These are phyloP conservation scores for Crepidodera aurea DNA, from an alignment of 2,888 invertebrate species.

Conservation along the genomic window DNA sequence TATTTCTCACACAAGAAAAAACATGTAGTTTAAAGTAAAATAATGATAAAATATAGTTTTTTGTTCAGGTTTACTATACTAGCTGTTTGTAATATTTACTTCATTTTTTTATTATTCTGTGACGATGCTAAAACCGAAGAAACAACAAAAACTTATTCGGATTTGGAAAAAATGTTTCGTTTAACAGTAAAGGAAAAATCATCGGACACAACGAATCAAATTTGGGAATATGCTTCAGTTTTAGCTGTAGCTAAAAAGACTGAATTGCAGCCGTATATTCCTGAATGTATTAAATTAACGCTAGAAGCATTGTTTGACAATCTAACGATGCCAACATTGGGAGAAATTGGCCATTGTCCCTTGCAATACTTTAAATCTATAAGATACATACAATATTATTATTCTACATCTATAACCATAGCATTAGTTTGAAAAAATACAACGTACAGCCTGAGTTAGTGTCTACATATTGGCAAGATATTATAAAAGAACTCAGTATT, in stretches of 20 bases:
- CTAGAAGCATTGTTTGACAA: constrained; percentile 66
- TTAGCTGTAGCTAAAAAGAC: constrained; percentile 6
- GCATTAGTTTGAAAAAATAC: constrained; percentile 65
- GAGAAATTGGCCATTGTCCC: constrained; percentile 66
- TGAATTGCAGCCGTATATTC: constrained; percentile 57
- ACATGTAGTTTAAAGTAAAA: too few species aligned
- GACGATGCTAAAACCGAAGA: too few species aligned
- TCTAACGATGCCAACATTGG: constrained; percentile 65
- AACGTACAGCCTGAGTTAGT: constrained; percentile 66
- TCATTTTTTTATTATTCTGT: too few species aligned
- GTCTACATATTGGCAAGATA: constrained; percentile 66
- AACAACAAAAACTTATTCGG: too few species aligned
- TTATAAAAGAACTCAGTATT: constrained; percentile 66
- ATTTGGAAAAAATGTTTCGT: too few species aligned
- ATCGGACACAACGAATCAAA: too few species aligned
- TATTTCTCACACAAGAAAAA: too few species aligned
- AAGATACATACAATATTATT: constrained; percentile 59
- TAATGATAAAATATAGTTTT: too few species aligned
- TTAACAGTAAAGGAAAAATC: too few species aligned
- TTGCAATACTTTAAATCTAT: constrained; percentile 50
- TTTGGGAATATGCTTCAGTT: constrained; percentile 19
- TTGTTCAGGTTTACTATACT: too few species aligned
- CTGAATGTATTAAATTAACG: constrained; percentile 63
- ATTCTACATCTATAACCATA: constrained; percentile 67
- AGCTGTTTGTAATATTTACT: too few species aligned